Percentiles rank a stretch among this genome's conserved stretches.
Evolutionary conservation across 2,888 invertebrate genomes (phyloP).

Genomic region (Drosophila maculinotata): DNA sequence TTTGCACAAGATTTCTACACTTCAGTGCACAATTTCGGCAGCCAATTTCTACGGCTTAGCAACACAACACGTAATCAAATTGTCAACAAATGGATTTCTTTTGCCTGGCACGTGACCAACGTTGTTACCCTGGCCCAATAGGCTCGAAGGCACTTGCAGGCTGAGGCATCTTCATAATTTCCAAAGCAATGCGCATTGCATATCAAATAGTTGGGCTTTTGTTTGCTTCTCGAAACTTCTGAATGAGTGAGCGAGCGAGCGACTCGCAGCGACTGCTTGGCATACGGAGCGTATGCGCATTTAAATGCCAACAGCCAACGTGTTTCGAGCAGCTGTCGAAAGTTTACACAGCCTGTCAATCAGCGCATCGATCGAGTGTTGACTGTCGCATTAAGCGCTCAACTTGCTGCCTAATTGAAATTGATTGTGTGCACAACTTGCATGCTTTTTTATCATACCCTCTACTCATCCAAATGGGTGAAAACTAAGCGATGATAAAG

Average conservation of each 20-base stretch:
- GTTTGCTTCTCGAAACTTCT: conserved; percentile 38
- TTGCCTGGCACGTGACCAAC: conserved; percentile 57
- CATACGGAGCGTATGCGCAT: conserved; percentile 48
- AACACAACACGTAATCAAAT: conserved; percentile 68
- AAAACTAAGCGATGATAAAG: not conserved
- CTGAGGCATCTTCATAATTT: conserved; percentile 63
- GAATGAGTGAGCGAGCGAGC: conserved; percentile 8
- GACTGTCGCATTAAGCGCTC: conserved; percentile 39
- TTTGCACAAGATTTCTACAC: conserved; percentile 23
- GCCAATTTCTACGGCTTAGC: conserved; percentile 32
- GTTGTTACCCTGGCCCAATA: conserved; percentile 29
- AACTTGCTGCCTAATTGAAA: conserved; percentile 50
- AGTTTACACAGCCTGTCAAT: conserved; percentile 45
- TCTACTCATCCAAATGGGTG: no score
- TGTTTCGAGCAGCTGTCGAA: conserved; percentile 46
- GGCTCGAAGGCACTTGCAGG: conserved; percentile 8
- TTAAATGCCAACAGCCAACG: conserved; percentile 35
- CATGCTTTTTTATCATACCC: conserved; percentile 4
- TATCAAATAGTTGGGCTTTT: conserved; percentile 60
- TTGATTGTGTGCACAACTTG: conserved; percentile 34
- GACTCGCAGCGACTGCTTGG: conserved; percentile 4
- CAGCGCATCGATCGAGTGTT: conserved; percentile 46
- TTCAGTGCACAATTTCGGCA: conserved; percentile 9
- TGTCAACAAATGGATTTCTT: conserved; percentile 76
- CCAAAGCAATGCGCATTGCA: conserved; percentile 45